A percentile compares a stretch with the other conserved stretches of the same genome.
Evolutionary conservation across 2,888 invertebrate genomes (phyloP).

Genomic region (Agrochola litura): DNA sequence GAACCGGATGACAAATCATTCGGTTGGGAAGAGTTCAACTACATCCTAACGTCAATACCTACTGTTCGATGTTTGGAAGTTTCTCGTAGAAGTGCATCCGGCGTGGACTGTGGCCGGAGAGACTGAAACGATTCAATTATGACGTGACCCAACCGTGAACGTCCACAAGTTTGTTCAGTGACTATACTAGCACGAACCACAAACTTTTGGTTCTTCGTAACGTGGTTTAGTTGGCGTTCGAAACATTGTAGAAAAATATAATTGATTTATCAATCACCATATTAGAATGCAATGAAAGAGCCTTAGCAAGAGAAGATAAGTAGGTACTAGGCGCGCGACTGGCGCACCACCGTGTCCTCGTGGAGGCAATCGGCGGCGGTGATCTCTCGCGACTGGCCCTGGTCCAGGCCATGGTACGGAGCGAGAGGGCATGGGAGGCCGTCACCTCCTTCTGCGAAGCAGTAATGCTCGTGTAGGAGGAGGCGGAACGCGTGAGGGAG

Average conservation of each 20-base stretch:
- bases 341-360: no score
- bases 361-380: no score
- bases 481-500: no score
- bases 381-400: no score
- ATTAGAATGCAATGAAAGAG: neutral
- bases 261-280: neutral
- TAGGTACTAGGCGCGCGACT: neutral
- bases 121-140: slow-evolving; percentile 24
- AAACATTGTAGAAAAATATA: neutral
- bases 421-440: no score
- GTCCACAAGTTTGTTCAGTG: no score
- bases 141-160: neutral
- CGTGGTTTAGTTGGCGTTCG: neutral
- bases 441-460: no score
- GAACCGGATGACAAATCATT: neutral
- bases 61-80: slow-evolving; percentile 16
- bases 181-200: neutral
- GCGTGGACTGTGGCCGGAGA: neutral
- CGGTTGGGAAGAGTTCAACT: neutral
- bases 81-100: slow-evolving; percentile 28
- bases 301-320: neutral
- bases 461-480: no score
- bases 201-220: neutral
- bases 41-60: neutral
- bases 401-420: no score